phyloP scores from a whole-genome alignment of 2,113 vertebrate genomes.

The Aspiorhynchus laticeps region DNA sequence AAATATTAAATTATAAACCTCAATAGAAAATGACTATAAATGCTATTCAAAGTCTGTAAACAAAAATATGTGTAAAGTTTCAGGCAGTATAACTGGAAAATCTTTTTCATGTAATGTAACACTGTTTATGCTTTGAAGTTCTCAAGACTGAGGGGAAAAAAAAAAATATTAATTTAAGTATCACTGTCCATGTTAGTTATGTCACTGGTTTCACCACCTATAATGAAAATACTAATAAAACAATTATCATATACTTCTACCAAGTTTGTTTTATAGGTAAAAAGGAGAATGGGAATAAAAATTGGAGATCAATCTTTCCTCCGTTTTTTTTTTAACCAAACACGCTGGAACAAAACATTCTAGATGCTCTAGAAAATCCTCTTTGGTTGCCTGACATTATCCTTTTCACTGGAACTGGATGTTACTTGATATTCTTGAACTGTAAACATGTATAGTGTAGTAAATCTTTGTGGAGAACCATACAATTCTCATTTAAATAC shows the following conservation, averaged over 20 bases:
- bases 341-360: background rate
- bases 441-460: background rate
- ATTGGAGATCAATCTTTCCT: background rate
- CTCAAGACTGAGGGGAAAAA: background rate
- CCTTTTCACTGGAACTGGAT: background rate
- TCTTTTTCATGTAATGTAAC: background rate
- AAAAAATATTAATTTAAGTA: background rate
- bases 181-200: background rate
- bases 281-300: background rate
- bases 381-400: background rate
- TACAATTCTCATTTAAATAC: constrained; percentile 3
- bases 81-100: background rate
- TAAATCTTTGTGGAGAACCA: background rate
- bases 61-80: background rate
- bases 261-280: background rate
- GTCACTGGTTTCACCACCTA: background rate
- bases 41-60: background rate
- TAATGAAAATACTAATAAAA: background rate
- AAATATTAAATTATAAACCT: background rate
- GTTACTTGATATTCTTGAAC: background rate
- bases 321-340: background rate
- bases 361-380: background rate
- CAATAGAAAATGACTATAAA: background rate
- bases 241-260: background rate
- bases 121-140: background rate